Percentiles rank a stretch among this genome's conserved stretches.
Evolutionary conservation across 2,797 vertebrate genomes (phyloP).

Genomic region (Diplodus sargus): DNA sequence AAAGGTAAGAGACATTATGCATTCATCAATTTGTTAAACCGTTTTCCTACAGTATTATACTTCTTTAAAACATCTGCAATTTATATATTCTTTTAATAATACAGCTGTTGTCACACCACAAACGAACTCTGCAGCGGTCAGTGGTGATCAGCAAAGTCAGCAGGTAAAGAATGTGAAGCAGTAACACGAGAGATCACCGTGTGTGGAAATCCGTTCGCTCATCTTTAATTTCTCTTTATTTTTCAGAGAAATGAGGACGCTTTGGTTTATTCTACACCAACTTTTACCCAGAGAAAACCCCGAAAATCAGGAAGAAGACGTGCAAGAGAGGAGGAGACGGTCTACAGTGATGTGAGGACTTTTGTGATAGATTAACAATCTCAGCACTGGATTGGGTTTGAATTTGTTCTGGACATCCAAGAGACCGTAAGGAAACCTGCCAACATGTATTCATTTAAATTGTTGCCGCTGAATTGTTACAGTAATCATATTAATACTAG

Average conservation of each 20-base stretch:
- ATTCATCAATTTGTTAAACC: not conserved
- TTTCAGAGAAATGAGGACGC: slow-evolving; percentile 30
- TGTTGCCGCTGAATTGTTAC: too few species aligned
- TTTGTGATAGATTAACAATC: accelerated
- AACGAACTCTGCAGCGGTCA: not conserved
- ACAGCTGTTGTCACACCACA: not conserved
- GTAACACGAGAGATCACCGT: too few species aligned
- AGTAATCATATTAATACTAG: too few species aligned
- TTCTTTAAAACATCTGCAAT: too few species aligned
- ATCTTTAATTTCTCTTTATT: not conserved
- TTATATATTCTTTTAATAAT: not conserved
- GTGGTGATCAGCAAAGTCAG: not conserved
- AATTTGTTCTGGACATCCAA: too few species aligned
- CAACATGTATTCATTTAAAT: too few species aligned
- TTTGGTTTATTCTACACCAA: not conserved
- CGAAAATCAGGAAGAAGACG: accelerated
- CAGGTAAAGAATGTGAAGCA: slow-evolving; percentile 4
- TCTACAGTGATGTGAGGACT: slow-evolving; percentile 3
- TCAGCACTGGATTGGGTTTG: too few species aligned
- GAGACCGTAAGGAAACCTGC: too few species aligned
- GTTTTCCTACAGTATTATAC: too few species aligned
- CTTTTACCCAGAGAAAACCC: not conserved
- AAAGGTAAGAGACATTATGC: slow-evolving; percentile 1
- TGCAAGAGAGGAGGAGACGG: accelerated
- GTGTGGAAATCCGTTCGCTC: not conserved